Evolutionary conservation across 2,113 vertebrate genomes (phyloP), one percentile per base, ranked within the genome.

Genomic region (Rostratula benghalensis): DNA sequence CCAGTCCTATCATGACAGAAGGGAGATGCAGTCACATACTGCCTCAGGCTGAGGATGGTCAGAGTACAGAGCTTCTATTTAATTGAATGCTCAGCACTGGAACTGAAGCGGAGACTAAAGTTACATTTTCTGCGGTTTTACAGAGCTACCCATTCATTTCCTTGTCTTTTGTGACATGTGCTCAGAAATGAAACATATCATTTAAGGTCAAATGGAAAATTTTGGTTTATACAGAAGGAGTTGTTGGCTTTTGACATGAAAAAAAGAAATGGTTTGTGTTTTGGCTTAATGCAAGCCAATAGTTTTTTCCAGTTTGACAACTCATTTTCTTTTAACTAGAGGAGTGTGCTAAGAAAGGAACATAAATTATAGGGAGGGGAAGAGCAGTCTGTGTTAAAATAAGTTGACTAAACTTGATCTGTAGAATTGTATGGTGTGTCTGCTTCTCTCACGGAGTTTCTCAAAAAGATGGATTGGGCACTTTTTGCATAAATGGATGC

Each of bases 161-260:
- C 8, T 59, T 77, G 31, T 86, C 43, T 86, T 57, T 90, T 89
- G 54, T 6, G 4, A 65, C 6, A 15, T 89, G 41, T 70, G 27
- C 31, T 81, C 10, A 69, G 67, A 88, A 90, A 65, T 54, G 17
- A 85, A 95, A 83, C 22, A 3, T 85, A 57, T 61, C 1, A 88
- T 93, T 92, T 89, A 50, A 83, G 57, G 82, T 79, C 82, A 76
- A 89, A 33, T 35, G 71, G 82, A 93, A 89, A 71, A 60, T 43
- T 73, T 51, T 64, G 22, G 50, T 88, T 77, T 63, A 22, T 37
- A 37, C 9, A 59, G 53, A 60, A 79, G 35, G 10, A 75, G 13
- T 56, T 83, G 35, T 54, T 88, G 54, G 31, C 50, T 88, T 83
- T 93, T 93, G 64, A 83, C 17, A 18, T 80, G 22, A 27, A 83